Percentiles rank a stretch among this genome's conserved stretches.
phyloP scores from a whole-genome alignment of 2,113 vertebrate species.

The Xenus cinereus region DNA sequence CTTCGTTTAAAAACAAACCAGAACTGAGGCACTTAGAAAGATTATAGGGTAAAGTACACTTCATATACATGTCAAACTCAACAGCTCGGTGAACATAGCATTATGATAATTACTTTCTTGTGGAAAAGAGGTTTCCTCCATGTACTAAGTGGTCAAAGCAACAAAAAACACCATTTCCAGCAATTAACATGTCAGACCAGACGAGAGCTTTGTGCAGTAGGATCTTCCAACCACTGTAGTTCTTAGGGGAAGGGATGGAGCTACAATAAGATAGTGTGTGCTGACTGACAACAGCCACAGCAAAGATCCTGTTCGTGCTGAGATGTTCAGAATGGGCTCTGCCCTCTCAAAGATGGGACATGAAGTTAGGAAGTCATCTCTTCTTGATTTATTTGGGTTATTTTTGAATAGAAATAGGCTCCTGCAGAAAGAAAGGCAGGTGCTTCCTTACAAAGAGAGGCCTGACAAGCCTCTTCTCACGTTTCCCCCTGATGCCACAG shows the following conservation, averaged over 20 bases:
- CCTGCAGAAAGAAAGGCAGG: not conserved
- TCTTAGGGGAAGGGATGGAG: accelerated
- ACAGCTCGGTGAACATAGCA: not conserved
- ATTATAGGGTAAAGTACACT: not conserved
- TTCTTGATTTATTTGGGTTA: not conserved
- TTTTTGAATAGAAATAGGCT: not conserved
- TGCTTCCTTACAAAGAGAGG: not conserved
- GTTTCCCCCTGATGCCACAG: not conserved
- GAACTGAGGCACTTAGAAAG: not conserved
- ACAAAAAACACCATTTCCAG: not conserved
- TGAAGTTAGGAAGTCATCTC: not conserved
- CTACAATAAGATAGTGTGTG: accelerated
- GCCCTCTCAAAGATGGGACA: not conserved
- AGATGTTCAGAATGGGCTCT: not conserved
- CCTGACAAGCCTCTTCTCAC: not conserved
- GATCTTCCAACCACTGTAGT: not conserved
- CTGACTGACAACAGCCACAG: not conserved
- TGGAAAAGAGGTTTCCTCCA: not conserved
- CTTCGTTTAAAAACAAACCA: not conserved
- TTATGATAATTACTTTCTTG: not conserved
- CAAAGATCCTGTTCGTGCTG: not conserved
- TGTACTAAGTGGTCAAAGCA: not conserved
- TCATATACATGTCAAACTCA: not conserved
- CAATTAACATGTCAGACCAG: not conserved
- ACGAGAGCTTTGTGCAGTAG: not conserved